Conservation (phyloP, 2,797 vertebrate genomes). For the Adrianichthys oophorus region DNA sequence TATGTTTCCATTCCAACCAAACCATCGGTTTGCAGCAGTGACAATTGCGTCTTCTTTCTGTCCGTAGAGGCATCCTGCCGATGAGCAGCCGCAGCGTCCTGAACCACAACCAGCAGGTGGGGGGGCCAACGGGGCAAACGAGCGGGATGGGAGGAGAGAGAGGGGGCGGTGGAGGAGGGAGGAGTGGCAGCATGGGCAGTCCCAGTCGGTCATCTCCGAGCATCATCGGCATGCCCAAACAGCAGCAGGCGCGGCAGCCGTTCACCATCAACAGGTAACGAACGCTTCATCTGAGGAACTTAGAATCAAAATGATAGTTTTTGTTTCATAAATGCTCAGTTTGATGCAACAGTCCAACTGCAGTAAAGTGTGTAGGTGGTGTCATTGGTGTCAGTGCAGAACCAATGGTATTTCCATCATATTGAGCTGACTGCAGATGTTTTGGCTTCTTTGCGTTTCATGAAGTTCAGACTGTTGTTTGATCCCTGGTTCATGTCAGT, state of each 20-base stretch:
- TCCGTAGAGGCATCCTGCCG: conserved; percentile 91
- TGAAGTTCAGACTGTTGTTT: too few relatives aligned
- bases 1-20: too few relatives aligned
- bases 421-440: too few relatives aligned
- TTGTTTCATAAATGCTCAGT: not conserved
- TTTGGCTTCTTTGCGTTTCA: too few relatives aligned
- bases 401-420: too few relatives aligned
- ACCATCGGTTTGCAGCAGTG: too few relatives aligned
- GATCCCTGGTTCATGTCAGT: too few relatives aligned
- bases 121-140: conserved; percentile 65
- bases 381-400: too few relatives aligned
- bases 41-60: not conserved
- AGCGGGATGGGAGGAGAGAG: conserved; percentile 83
- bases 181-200: conserved; percentile 94
- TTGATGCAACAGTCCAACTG: too few relatives aligned
- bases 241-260: conserved; percentile 93
- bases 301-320: not conserved
- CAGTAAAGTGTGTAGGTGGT: not conserved
- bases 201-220: conserved; percentile 96
- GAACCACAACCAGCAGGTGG: conserved; percentile 98
- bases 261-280: conserved; percentile 97
- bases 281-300: not conserved
- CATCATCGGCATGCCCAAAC: conserved; percentile 99
- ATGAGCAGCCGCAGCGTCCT: conserved; percentile 97
- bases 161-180: conserved; percentile 45